phyloP scores from a whole-genome alignment of 2,888 invertebrate species.

The Pilophorus perplexus region DNA sequence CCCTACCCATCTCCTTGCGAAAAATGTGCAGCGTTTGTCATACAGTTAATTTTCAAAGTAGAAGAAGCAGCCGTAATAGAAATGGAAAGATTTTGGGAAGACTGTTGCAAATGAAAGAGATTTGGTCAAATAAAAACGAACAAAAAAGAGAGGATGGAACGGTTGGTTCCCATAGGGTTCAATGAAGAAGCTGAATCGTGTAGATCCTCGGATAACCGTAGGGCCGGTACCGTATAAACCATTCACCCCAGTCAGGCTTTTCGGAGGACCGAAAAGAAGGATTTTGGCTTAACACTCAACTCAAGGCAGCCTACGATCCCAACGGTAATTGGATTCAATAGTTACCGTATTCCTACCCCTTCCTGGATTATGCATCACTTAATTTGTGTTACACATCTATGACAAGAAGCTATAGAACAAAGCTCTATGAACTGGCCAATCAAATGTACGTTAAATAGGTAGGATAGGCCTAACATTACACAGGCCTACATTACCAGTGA shows the following conservation, averaged over 20 bases:
- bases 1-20: too few relatives aligned
- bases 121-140: background rate
- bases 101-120: background rate
- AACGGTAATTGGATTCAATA: background rate
- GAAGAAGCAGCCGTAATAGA: too few relatives aligned
- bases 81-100: background rate
- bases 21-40: too few relatives aligned
- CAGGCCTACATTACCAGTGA: too few relatives aligned
- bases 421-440: too few relatives aligned
- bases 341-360: slow-evolving; percentile 6
- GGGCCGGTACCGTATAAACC: background rate
- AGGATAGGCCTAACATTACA: too few relatives aligned
- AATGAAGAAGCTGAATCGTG: slow-evolving; percentile 4
- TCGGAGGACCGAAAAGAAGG: background rate
- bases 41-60: too few relatives aligned
- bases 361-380: too few relatives aligned
- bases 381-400: too few relatives aligned
- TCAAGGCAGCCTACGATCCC: background rate
- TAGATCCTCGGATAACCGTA: background rate
- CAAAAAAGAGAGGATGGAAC: background rate
- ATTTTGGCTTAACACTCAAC: too few relatives aligned
- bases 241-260: background rate
- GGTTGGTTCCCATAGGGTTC: background rate
- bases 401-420: too few relatives aligned
- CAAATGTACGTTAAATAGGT: too few relatives aligned